Percentiles rank a stretch among this genome's conserved stretches.
Evolutionary conservation across 2,797 vertebrate genomes (phyloP).

Genomic region (Gallinago nigripennis): DNA sequence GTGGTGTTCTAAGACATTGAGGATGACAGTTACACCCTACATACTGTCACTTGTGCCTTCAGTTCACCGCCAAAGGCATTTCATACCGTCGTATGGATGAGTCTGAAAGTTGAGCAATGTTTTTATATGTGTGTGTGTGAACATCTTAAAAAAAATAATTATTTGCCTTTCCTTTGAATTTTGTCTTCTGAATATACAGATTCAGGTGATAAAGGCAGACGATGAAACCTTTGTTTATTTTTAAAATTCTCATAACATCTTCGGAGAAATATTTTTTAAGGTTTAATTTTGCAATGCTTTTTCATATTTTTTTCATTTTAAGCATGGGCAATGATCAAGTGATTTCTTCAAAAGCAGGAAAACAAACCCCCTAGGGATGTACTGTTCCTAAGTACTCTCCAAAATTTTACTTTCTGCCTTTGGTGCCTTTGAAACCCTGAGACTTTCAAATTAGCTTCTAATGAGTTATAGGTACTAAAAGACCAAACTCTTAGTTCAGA

Average conservation of each 20-base stretch:
- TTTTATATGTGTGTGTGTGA: background rate
- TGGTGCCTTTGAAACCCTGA: conserved; percentile 11
- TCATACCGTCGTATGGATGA: background rate
- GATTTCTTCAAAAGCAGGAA: background rate
- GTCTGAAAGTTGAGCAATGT: background rate
- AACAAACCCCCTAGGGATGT: background rate
- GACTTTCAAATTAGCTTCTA: conserved; percentile 48
- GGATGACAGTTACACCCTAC: background rate
- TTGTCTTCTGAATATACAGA: background rate
- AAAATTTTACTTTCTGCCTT: background rate
- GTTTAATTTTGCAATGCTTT: background rate
- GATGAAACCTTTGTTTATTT: background rate
- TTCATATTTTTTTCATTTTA: background rate
- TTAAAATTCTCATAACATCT: background rate
- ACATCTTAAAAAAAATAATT: background rate
- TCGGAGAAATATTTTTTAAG: background rate
- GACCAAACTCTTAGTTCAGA: conserved; percentile 29
- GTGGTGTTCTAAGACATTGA: background rate
- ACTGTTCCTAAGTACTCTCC: background rate
- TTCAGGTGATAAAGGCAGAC: background rate
- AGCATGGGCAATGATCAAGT: background rate
- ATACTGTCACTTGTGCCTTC: background rate
- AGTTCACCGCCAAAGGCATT: background rate
- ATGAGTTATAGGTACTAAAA: conserved; percentile 30
- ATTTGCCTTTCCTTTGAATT: background rate